Percentiles rank a stretch among this genome's conserved stretches.
These are phyloP conservation scores for Danio kyathit DNA, from an alignment of 2,797 vertebrate species.

Conservation along the genomic window DNA sequence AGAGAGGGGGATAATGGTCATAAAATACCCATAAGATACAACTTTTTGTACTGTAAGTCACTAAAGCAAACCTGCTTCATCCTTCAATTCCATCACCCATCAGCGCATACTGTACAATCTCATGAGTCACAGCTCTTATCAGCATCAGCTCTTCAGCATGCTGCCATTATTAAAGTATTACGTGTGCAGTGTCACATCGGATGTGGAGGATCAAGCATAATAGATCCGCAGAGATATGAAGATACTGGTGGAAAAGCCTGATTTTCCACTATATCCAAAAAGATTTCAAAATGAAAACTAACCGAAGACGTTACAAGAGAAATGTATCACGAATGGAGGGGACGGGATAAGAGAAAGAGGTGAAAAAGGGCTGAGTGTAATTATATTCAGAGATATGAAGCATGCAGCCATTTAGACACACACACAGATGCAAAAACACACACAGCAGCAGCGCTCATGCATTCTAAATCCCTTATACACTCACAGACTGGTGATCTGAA, in stretches of 20 bases:
- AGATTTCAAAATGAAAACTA: not conserved
- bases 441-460: constrained; percentile 1
- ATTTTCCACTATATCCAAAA: constrained; percentile 18
- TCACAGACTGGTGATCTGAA: constrained; percentile 67
- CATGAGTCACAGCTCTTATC: constrained; percentile 53
- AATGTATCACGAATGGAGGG: constrained; percentile 22
- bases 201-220: constrained; percentile 71
- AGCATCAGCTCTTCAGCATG: constrained; percentile 35
- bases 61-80: not conserved
- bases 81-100: not conserved
- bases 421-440: constrained; percentile 32
- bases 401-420: constrained; percentile 39
- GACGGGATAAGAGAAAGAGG: constrained; percentile 12
- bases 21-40: not conserved
- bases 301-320: constrained; percentile 10
- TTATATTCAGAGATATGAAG: constrained; percentile 40
- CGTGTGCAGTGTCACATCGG: constrained; percentile 67
- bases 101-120: not conserved
- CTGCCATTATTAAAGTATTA: constrained; percentile 63
- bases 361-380: constrained; percentile 16
- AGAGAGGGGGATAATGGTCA: not conserved
- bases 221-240: constrained; percentile 73
- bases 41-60: not conserved
- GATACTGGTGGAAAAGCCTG: constrained; percentile 64
- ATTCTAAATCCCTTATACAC: constrained; percentile 38